These are phyloP conservation scores for Macrotis lagotis DNA, from an alignment of 2,113 vertebrate genomes.

Conservation along the genomic window DNA sequence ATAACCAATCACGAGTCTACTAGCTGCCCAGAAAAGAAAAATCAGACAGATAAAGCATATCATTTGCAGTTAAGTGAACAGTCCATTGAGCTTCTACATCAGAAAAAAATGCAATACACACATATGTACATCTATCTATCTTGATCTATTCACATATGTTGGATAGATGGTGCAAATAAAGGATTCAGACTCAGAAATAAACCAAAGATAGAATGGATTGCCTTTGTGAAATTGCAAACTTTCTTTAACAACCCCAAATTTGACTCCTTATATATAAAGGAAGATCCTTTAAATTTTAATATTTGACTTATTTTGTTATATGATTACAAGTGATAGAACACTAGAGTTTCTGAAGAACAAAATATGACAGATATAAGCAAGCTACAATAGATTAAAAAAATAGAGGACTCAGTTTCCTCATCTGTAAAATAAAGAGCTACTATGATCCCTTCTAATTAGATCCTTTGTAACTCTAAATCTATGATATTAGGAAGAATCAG, in stretches of 20 bases:
- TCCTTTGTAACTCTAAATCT: neutral
- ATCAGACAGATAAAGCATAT: too few species aligned
- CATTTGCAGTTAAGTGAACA: too few species aligned
- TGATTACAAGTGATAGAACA: neutral
- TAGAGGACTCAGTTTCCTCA: neutral
- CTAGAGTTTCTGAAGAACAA: neutral
- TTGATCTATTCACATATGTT: too few species aligned
- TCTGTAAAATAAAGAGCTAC: neutral
- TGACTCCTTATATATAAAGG: neutral
- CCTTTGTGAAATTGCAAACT: too few species aligned
- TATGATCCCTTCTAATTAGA: neutral
- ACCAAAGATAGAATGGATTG: too few species aligned
- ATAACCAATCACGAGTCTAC: too few species aligned
- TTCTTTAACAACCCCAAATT: neutral
- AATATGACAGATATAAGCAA: neutral
- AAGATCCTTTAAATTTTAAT: neutral
- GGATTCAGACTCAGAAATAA: too few species aligned
- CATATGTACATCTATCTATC: too few species aligned
- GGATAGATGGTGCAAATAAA: too few species aligned
- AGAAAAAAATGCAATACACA: too few species aligned
- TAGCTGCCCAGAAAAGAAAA: too few species aligned
- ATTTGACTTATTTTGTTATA: neutral
- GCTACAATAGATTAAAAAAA: neutral
- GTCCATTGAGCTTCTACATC: too few species aligned
- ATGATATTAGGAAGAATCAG: neutral